These are phyloP conservation scores for Microcaecilia unicolor DNA, from an alignment of 2,797 vertebrate species.

Conservation along the genomic window DNA sequence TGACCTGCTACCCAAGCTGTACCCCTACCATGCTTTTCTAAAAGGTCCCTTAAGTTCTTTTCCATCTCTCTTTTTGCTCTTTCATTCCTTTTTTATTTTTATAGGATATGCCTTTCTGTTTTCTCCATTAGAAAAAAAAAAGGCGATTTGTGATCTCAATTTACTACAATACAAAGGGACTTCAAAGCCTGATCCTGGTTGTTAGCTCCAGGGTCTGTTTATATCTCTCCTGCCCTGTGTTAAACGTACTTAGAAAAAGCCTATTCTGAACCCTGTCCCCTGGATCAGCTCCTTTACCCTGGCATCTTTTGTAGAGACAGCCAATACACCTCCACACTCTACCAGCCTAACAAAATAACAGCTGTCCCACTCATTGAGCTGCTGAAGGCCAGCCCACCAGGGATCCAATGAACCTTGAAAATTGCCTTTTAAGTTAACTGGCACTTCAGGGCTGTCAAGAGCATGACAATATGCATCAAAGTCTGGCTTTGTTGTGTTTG, in stretches of 20 bases:
- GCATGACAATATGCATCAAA: constrained; percentile 2
- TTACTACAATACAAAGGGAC: neutral
- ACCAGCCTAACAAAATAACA: constrained; percentile 11
- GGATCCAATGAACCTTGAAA: constrained; percentile 7
- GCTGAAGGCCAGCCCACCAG: neutral
- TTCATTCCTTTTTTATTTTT: neutral
- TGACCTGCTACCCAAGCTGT: too few relatives aligned
- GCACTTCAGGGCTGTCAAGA: neutral
- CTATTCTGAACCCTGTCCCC: neutral
- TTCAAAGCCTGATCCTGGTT: neutral
- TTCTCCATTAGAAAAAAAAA: neutral
- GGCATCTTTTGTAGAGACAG: neutral
- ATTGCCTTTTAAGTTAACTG: constrained; percentile 9
- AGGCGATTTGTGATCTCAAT: neutral
- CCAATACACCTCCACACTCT: neutral
- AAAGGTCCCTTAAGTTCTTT: too few relatives aligned
- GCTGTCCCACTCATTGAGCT: neutral
- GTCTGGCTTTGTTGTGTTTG: constrained; percentile 12
- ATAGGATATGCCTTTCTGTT: neutral
- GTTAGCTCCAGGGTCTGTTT: neutral
- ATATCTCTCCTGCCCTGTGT: constrained; percentile 5
- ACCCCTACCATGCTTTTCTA: too few relatives aligned
- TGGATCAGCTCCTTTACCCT: neutral
- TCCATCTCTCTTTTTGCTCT: neutral
- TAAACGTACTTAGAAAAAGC: neutral